Evolutionary conservation across 1,140 invertebrate genomes (phyloP).

Genomic region (Acromyrmex charruanus): DNA sequence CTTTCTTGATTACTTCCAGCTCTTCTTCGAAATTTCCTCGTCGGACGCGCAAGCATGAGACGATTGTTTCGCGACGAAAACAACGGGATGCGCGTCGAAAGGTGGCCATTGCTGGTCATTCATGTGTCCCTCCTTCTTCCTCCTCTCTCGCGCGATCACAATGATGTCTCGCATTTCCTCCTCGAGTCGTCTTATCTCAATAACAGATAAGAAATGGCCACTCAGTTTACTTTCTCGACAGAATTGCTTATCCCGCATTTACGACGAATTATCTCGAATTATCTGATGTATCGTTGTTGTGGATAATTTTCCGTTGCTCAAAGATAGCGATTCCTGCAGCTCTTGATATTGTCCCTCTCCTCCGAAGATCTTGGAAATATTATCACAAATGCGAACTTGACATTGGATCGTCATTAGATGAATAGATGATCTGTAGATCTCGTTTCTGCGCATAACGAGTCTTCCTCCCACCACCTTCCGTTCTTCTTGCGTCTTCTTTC

Average conservation of each 20-base stretch:
- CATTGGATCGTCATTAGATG: conserved; percentile 9
- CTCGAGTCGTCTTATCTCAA: background rate
- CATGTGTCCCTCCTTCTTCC: conserved; percentile 25
- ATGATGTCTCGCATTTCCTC: conserved; percentile 6
- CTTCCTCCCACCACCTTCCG: background rate
- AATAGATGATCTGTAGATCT: conserved; percentile 56
- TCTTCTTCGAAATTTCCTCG: conserved; percentile 12
- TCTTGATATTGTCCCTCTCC: background rate
- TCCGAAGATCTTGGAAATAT: background rate
- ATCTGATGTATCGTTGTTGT: background rate
- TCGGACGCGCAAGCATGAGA: conserved; percentile 75
- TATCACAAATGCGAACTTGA: conserved; percentile 5
- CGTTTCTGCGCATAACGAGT: conserved; percentile 67
- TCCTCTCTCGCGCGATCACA: conserved; percentile 50
- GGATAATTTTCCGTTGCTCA: background rate
- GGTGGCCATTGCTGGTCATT: conserved; percentile 41
- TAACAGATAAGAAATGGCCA: background rate
- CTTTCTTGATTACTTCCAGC: background rate
- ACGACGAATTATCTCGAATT: background rate
- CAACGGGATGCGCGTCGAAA: conserved; percentile 77
- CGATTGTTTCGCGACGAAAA: conserved; percentile 76
- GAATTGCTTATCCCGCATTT: background rate
- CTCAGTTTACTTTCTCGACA: background rate
- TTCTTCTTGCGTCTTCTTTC: background rate
- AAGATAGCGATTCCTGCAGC: background rate